Base-by-base conservation (phyloP, 2,888 invertebrate genomes). In the Timema cristinae region DNA sequence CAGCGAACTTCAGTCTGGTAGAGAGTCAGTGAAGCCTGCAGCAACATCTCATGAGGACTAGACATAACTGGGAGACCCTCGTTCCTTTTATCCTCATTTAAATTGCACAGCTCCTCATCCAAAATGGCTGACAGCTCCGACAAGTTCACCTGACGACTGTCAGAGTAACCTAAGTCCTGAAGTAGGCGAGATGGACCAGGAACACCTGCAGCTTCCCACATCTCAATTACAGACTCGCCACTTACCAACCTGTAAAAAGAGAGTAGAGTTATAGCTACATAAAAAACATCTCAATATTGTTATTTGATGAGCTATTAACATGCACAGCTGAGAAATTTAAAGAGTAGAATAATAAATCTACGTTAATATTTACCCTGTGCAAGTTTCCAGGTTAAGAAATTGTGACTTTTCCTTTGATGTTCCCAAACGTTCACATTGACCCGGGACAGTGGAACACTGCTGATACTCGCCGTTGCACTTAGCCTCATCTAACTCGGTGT, bases 201-300 rank as follows among this genome's bases (percentile, higher is more conserved):
- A 72, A 92, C 88, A 67, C 90, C 90, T 9, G 89, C 88, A 71
- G 86, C 84, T 81, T 91, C 91, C 91, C 92, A 92, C 79, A 90
- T 86, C 76, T 91, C 91, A 59, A 89, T 83, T 63, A 92, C 84
- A 16, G 84, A 81, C 70, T 89, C 87, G 16, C 84, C 81, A 67
- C 52, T 71, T 16, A 71, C 61, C 49, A 61, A 47, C 9, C 71
- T 71, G 71, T 10, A 71, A 71, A 49, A 48, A 56, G 48, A 63
- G 7, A 2, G 4, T 2, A 32, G 32, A 32, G 32, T 32, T 32
- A 32, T 32, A 32, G 32, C 32, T 32, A 32, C 1, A 32, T 32
- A 32, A 32, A 32, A 32, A 32, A 32, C 32, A 32, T 32, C 32
- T 32, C 32, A 32, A 32, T 32, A 32, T 32, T 32, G 32, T 32